Percentiles rank a stretch among this genome's conserved stretches.
Conservation (phyloP, 2,113 vertebrate genomes). For the Gavia stellata region DNA sequence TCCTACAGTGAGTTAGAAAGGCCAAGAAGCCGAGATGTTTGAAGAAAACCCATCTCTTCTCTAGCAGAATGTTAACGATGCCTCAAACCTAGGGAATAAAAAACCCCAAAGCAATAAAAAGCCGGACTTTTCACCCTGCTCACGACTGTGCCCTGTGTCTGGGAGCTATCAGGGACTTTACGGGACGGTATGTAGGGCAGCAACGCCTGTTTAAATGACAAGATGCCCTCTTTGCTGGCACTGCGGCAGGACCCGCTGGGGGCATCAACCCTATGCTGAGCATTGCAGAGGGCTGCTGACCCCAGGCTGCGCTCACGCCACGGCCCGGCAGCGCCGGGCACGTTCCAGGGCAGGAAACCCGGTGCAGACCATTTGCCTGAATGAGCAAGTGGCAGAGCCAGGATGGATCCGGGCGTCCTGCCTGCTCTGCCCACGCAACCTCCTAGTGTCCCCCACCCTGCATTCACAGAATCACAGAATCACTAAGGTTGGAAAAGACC, state of each 20-base stretch:
- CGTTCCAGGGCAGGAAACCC: neutral
- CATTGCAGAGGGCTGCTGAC: neutral
- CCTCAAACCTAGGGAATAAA: neutral
- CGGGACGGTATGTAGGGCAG: fast-evolving
- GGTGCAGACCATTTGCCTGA: neutral
- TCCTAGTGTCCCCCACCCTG: neutral
- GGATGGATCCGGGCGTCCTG: neutral
- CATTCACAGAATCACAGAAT: too few species aligned
- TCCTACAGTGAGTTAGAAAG: neutral
- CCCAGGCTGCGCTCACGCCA: neutral
- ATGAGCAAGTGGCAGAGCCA: neutral
- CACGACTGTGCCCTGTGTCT: neutral
- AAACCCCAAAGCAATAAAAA: neutral
- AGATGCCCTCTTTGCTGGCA: neutral
- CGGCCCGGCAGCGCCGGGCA: neutral
- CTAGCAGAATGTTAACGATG: neutral
- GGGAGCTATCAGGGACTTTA: neutral
- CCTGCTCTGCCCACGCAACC: neutral
- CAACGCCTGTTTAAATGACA: neutral
- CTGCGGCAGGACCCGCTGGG: neutral
- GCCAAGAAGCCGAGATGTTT: neutral
- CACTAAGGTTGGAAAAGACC: too few species aligned
- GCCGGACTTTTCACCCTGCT: neutral
- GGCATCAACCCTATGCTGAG: neutral
- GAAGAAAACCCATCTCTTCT: neutral